These are phyloP conservation scores for Cirrhinus mrigala DNA, from an alignment of 2,797 vertebrate genomes.

Conservation along the genomic window DNA sequence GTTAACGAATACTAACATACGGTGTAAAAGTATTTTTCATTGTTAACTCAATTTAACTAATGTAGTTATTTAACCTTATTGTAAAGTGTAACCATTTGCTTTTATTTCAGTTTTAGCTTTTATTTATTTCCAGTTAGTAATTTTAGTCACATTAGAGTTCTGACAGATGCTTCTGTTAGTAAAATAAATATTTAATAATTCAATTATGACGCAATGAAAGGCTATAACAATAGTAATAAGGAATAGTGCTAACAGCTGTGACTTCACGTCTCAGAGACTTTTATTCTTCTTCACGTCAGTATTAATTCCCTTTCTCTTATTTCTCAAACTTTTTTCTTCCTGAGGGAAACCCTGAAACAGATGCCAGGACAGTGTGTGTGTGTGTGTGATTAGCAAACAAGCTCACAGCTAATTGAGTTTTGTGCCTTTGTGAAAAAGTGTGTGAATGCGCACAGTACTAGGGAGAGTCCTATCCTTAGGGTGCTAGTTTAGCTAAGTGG, in stretches of 20 bases:
- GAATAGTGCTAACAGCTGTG: background rate
- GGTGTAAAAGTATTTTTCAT: background rate
- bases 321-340: conserved; percentile 24
- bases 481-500: conserved; percentile 10
- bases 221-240: background rate
- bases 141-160: background rate
- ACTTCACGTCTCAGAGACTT: conserved; percentile 10
- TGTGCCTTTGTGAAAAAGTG: conserved; percentile 60
- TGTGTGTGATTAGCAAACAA: conserved; percentile 61
- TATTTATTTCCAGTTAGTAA: background rate
- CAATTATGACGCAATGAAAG: background rate
- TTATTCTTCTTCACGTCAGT: background rate
- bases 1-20: background rate
- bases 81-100: background rate
- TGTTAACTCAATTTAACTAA: background rate
- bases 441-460: conserved; percentile 45
- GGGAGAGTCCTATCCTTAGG: conserved; percentile 13
- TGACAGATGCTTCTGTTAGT: background rate
- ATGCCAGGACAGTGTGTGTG: conserved; percentile 55
- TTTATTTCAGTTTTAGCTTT: background rate
- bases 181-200: background rate
- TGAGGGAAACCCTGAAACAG: conserved; percentile 55
- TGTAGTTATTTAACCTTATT: background rate
- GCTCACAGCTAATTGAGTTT: conserved; percentile 63
- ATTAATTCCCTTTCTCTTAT: background rate